A percentile compares a stretch with the other conserved stretches of the same genome.
Evolutionary conservation across 2,797 vertebrate genomes (phyloP).

Genomic region (Oreochromis grahami): DNA sequence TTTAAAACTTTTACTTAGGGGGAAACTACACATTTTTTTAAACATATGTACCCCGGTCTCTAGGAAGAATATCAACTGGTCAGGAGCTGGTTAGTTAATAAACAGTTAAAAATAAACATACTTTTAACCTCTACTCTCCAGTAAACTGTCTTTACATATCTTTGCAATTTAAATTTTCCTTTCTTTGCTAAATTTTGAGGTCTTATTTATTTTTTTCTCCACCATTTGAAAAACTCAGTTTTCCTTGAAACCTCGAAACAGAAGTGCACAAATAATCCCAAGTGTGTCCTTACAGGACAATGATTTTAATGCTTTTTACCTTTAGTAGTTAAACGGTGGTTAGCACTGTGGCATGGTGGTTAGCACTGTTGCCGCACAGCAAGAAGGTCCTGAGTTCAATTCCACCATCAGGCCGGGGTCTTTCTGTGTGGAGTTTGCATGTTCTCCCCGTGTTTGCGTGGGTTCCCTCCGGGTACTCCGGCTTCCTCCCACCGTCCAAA

Average conservation of each 20-base stretch:
- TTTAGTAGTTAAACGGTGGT: too few relatives aligned
- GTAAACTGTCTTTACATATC: background rate
- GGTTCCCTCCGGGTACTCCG: too few relatives aligned
- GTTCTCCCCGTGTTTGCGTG: too few relatives aligned
- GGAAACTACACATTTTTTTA: background rate
- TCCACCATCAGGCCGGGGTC: too few relatives aligned
- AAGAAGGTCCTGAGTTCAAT: too few relatives aligned
- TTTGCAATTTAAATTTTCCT: too few relatives aligned
- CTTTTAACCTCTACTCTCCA: background rate
- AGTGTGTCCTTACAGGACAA: background rate
- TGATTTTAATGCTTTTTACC: background rate
- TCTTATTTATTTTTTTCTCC: background rate
- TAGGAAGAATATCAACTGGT: background rate
- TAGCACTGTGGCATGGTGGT: too few relatives aligned
- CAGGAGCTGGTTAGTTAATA: background rate
- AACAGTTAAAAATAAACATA: background rate
- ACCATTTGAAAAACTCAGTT: background rate
- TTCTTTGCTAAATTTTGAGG: background rate
- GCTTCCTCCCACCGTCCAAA: too few relatives aligned
- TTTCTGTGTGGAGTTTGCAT: too few relatives aligned
- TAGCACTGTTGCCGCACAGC: too few relatives aligned
- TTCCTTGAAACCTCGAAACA: background rate
- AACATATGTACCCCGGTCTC: background rate
- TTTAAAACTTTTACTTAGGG: background rate
- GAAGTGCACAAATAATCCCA: background rate